Percentiles rank a stretch among this genome's conserved stretches.
phyloP scores from a whole-genome alignment of 2,113 vertebrate species.

The Callipepla squamata region DNA sequence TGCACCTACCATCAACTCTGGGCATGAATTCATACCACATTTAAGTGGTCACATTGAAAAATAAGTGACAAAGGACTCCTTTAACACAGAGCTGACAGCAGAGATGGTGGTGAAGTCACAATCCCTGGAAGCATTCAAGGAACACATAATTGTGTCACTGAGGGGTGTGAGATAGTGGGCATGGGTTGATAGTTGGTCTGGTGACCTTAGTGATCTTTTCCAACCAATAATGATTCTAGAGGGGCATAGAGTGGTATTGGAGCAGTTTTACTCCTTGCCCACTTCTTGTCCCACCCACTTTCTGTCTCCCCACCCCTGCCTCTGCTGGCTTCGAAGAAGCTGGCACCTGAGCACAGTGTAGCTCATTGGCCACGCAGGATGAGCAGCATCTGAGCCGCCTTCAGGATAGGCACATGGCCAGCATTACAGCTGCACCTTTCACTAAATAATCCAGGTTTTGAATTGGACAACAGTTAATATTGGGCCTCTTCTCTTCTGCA shows the following conservation, averaged over 20 bases:
- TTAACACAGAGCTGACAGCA: not conserved
- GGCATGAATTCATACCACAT: not conserved
- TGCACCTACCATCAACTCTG: not conserved
- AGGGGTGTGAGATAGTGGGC: too few relatives aligned
- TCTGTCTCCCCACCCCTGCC: not conserved
- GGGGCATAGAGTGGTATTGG: accelerated
- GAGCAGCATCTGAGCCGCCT: not conserved
- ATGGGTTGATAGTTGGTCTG: too few relatives aligned
- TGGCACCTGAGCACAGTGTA: not conserved
- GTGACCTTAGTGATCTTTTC: too few relatives aligned
- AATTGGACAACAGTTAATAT: not conserved
- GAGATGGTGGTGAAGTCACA: too few relatives aligned
- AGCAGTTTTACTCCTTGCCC: accelerated
- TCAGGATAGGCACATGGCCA: not conserved
- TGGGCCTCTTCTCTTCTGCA: not conserved
- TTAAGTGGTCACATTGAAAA: not conserved
- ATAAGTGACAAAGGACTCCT: not conserved
- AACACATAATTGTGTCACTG: too few relatives aligned
- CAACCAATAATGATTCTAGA: not conserved
- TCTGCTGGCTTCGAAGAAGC: not conserved
- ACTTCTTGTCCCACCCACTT: not conserved
- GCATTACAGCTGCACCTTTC: not conserved
- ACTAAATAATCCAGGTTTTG: not conserved
- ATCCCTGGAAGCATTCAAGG: too few relatives aligned
- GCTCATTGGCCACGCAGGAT: not conserved